Percentiles rank a stretch among this genome's conserved stretches.
Conservation (phyloP, 2,888 invertebrate species). For the Scaptomyza parva region DNA sequence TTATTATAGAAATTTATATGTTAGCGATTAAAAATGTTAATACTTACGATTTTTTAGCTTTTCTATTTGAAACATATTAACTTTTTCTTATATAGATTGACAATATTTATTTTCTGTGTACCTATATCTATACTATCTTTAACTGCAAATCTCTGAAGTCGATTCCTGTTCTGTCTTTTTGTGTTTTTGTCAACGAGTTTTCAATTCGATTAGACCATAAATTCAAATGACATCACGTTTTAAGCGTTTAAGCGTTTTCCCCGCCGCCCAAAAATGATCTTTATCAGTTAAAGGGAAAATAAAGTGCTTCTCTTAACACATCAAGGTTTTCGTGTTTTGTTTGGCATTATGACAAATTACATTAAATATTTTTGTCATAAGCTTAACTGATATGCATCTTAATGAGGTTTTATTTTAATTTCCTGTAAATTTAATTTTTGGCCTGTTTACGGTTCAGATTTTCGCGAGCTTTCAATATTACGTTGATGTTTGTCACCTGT, state of each 20-base stretch:
- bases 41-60: too few species aligned
- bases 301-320: background rate
- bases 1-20: too few species aligned
- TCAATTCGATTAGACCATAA: constrained; percentile 63
- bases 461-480: background rate
- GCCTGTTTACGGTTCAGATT: constrained; percentile 17
- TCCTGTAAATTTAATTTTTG: constrained; percentile 49
- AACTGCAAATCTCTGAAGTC: constrained; percentile 45
- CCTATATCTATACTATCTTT: constrained; percentile 31
- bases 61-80: background rate
- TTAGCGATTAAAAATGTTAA: too few species aligned
- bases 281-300: constrained; percentile 45
- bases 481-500: constrained; percentile 31
- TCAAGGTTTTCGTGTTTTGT: constrained; percentile 3
- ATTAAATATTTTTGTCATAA: constrained; percentile 10
- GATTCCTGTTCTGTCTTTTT: constrained; percentile 10
- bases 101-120: constrained; percentile 8
- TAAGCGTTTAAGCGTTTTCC: constrained; percentile 52
- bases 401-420: constrained; percentile 42
- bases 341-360: constrained; percentile 33
- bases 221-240: constrained; percentile 72
- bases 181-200: constrained; percentile 1
- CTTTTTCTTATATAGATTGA: background rate
- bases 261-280: constrained; percentile 37
- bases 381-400: constrained; percentile 48